phyloP scores from a whole-genome alignment of 2,888 invertebrate genomes.

The Gymnocheta viridis region DNA sequence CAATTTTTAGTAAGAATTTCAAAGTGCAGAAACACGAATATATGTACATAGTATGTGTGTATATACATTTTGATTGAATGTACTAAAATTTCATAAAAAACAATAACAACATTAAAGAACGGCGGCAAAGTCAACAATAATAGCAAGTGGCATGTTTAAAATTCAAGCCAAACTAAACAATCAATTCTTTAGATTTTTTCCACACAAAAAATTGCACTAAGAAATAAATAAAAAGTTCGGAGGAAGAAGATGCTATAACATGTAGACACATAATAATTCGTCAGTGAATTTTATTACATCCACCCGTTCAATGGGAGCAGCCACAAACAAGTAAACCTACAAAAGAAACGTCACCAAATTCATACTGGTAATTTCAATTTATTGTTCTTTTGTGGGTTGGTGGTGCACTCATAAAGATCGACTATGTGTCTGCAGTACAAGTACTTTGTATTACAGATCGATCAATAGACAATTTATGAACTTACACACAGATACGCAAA shows the following conservation, averaged over 20 bases:
- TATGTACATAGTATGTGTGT: no score
- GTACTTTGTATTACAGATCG: slow-evolving; percentile 52
- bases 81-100: slow-evolving; percentile 63
- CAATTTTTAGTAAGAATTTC: slow-evolving; percentile 35
- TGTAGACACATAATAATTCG: slow-evolving; percentile 17
- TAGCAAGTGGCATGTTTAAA: slow-evolving; percentile 41
- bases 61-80: slow-evolving; percentile 39
- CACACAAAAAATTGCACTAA: slow-evolving; percentile 7
- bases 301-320: slow-evolving; percentile 31
- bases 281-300: slow-evolving; percentile 33
- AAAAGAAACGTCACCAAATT: neutral
- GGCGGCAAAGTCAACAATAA: slow-evolving; percentile 20
- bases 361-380: slow-evolving; percentile 50
- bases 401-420: slow-evolving; percentile 30
- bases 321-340: neutral
- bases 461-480: slow-evolving; percentile 71
- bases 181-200: slow-evolving; percentile 10
- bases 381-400: slow-evolving; percentile 53
- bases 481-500: slow-evolving; percentile 49
- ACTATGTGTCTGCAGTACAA: slow-evolving; percentile 34
- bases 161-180: slow-evolving; percentile 19
- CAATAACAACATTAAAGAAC: slow-evolving; percentile 50
- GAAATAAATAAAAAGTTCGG: slow-evolving; percentile 34
- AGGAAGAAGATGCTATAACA: slow-evolving; percentile 47
- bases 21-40: slow-evolving; percentile 5